Conservation (phyloP, 2,888 invertebrate species). For the Phaonia tiefii region DNA sequence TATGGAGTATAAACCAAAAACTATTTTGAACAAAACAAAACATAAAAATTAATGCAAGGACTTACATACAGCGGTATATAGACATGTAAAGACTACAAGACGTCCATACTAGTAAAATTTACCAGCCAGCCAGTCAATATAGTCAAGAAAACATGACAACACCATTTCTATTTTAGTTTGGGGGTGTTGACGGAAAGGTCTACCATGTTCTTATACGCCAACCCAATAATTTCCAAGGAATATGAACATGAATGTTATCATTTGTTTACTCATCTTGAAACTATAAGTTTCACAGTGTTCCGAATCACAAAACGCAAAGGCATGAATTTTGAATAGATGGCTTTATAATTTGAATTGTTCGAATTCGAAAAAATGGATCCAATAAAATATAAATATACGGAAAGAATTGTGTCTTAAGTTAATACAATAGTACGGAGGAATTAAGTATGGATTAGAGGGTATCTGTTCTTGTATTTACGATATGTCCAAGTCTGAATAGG, state of each 20-base stretch:
- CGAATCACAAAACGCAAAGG: too few relatives aligned
- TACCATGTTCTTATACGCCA: not conserved
- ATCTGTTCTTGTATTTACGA: too few relatives aligned
- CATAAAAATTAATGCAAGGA: not conserved
- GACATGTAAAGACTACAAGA: conserved; percentile 28
- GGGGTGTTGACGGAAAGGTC: not conserved
- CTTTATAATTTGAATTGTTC: too few relatives aligned
- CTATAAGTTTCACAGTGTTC: too few relatives aligned
- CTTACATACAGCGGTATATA: not conserved
- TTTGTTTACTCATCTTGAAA: too few relatives aligned
- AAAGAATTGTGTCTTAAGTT: too few relatives aligned
- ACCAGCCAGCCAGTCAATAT: conserved; percentile 23
- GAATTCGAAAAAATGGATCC: too few relatives aligned
- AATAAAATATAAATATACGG: too few relatives aligned
- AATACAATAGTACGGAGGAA: too few relatives aligned
- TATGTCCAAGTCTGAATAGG: too few relatives aligned
- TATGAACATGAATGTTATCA: conserved; percentile 29
- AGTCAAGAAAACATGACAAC: conserved; percentile 34
- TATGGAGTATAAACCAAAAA: not conserved
- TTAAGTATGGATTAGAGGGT: too few relatives aligned
- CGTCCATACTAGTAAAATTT: conserved; percentile 1
- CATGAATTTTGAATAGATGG: too few relatives aligned
- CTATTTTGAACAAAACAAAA: conserved; percentile 16
- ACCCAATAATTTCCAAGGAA: conserved; percentile 20
- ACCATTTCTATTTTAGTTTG: conserved; percentile 7